Evolutionary conservation across 2,888 invertebrate genomes (phyloP), one percentile per base, ranked within the genome.

Genomic region (Dasysyrphus tricinctus): DNA sequence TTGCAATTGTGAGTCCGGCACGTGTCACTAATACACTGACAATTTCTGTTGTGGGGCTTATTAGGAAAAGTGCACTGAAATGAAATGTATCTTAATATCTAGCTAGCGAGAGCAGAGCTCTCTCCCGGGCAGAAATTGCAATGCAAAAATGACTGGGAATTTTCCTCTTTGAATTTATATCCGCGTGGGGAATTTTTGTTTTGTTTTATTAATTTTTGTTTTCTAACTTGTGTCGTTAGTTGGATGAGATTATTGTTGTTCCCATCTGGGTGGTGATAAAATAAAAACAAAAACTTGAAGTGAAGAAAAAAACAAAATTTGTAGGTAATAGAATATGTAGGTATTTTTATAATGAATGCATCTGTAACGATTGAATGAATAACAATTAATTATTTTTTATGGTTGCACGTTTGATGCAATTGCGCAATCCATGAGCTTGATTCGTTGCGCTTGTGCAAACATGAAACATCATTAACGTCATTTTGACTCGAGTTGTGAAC

Each of bases 81-180:
- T 67, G n/a, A 34, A 24, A 49, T 37, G 67, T 78, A 69, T 69
- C 78, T 78, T 61, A 72, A 59, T 80, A 67, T 69, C 77, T 75
- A 54, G 24, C 24, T 32, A 24, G 29, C 32, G 49, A 67, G 34
- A 49, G 19, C 65, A 47, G 44, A 73, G 54, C 74, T 61, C 81
- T 85, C 73, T 80, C 85, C 85, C 85, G 85, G 85, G 81, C 85
- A 80, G 67, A 59, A 69, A 79, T 49, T 79, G 79, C 65, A 72
- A 72, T 79, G 80, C 63, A 67, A 54, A 61, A 73, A 61, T 54
- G 77, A 74, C 69, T 81, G 81, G 74, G 77, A 85, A 85, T 81
- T 85, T 85, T 85, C 69, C 84, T 69, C 69, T 67, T 51, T 42
- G 12, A 16, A 67, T 67, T 49, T 65, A 12, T 47, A 65, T 34